Conservation (phyloP, 2,888 invertebrate species). For the Acanthococcus lagerstroemiae region DNA sequence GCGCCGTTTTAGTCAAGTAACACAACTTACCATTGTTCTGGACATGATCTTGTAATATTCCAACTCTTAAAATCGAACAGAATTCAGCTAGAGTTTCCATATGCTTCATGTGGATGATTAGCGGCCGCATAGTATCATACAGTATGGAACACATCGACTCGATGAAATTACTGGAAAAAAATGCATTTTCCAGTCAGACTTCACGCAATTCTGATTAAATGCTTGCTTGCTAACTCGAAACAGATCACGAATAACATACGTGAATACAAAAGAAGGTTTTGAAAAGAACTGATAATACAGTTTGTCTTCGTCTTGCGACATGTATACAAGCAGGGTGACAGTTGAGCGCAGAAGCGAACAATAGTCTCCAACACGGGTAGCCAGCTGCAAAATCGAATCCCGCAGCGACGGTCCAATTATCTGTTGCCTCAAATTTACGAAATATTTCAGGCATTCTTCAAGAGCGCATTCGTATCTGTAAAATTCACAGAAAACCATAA, state of each 20-base stretch:
- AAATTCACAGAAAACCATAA: too few relatives aligned
- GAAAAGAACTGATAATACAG: conserved; percentile 85
- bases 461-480: conserved; percentile 32
- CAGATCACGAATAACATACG: conserved; percentile 44
- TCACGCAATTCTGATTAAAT: too few relatives aligned
- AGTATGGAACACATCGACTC: conserved; percentile 75
- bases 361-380: conserved; percentile 48
- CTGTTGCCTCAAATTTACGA: conserved; percentile 29
- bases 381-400: conserved; percentile 24
- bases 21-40: conserved; percentile 60
- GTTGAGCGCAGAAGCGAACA: conserved; percentile 77
- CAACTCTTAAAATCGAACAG: conserved; percentile 81
- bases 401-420: conserved; percentile 32
- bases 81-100: conserved; percentile 94
- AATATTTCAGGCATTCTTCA: conserved; percentile 29
- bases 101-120: conserved; percentile 92
- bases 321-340: conserved; percentile 80
- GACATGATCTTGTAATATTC: conserved; percentile 86
- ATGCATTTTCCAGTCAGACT: too few relatives aligned
- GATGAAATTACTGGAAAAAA: conserved; percentile 41
- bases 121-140: conserved; percentile 85
- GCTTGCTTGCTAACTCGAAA: too few relatives aligned
- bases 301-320: conserved; percentile 88
- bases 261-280: conserved; percentile 53
- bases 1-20: too few relatives aligned